A percentile compares a stretch with the other conserved stretches of the same genome.
Conservation (phyloP, 2,888 invertebrate genomes). For the Corythucha ciliata region DNA sequence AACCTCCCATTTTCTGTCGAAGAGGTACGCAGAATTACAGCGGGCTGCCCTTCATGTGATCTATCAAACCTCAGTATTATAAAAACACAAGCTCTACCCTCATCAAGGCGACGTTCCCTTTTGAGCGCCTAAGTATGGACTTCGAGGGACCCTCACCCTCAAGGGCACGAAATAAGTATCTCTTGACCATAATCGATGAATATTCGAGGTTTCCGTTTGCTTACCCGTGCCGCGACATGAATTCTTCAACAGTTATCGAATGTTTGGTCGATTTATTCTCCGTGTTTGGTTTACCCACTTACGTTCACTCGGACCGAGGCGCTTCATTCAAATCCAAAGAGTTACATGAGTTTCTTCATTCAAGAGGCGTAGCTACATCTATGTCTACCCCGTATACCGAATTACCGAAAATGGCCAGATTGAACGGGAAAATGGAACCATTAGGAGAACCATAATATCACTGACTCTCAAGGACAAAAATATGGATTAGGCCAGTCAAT, state of each 20-base stretch:
- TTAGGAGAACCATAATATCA: slow-evolving; percentile 23
- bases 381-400: no score
- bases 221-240: slow-evolving; percentile 7
- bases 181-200: slow-evolving; percentile 25
- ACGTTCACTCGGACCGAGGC: slow-evolving; percentile 8
- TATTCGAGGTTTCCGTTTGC: slow-evolving; percentile 29
- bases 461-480: slow-evolving; percentile 2
- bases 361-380: background rate
- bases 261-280: background rate
- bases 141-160: slow-evolving; percentile 19
- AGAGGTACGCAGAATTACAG: no score
- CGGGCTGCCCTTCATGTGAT: no score
- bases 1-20: no score
- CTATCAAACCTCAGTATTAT: no score
- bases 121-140: slow-evolving; percentile 27
- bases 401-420: slow-evolving; percentile 19
- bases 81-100: no score
- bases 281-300: background rate
- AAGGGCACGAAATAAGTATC: slow-evolving; percentile 11
- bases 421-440: no score
- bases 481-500: no score
- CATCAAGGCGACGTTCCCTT: slow-evolving; percentile 29
- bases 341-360: background rate
- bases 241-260: background rate
- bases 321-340: slow-evolving; percentile 4